These are phyloP conservation scores for Peromyscus nudipes DNA, from an alignment of 2,797 vertebrate species.

Conservation along the genomic window DNA sequence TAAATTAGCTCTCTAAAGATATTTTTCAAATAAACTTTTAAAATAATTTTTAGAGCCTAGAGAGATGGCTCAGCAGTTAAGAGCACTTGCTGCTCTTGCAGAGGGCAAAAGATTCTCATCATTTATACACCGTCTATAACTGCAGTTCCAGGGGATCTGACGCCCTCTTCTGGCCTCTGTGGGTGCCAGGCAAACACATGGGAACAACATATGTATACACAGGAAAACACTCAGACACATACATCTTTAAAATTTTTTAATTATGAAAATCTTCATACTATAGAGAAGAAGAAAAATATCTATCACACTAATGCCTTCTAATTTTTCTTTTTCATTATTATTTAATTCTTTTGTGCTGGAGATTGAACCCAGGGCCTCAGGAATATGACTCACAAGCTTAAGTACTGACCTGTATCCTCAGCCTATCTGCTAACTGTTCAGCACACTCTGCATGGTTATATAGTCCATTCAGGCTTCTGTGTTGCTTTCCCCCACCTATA, in stretches of 20 bases:
- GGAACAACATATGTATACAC: no score
- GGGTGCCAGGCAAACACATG: background rate
- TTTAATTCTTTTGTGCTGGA: background rate
- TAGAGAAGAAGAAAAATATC: constrained; percentile 19
- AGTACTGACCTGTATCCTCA: background rate
- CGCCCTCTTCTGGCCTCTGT: background rate
- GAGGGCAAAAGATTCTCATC: background rate
- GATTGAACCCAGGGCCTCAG: background rate
- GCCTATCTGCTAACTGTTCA: background rate
- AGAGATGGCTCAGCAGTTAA: background rate
- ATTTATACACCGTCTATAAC: background rate
- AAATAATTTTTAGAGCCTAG: constrained; percentile 18
- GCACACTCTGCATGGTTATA: constrained; percentile 55
- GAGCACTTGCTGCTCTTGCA: background rate
- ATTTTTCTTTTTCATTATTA: background rate
- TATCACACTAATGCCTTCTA: background rate
- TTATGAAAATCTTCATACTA: constrained; percentile 60
- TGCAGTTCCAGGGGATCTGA: background rate
- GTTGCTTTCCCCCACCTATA: background rate
- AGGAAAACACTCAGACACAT: background rate
- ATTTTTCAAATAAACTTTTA: constrained; percentile 53
- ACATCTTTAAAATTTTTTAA: background rate
- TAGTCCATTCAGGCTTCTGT: background rate
- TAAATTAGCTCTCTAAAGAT: constrained; percentile 23
- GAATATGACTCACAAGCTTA: background rate